A percentile compares a stretch with the other conserved stretches of the same genome.
Evolutionary conservation across 2,797 vertebrate species (phyloP).

Genomic region (Sparus aurata): DNA sequence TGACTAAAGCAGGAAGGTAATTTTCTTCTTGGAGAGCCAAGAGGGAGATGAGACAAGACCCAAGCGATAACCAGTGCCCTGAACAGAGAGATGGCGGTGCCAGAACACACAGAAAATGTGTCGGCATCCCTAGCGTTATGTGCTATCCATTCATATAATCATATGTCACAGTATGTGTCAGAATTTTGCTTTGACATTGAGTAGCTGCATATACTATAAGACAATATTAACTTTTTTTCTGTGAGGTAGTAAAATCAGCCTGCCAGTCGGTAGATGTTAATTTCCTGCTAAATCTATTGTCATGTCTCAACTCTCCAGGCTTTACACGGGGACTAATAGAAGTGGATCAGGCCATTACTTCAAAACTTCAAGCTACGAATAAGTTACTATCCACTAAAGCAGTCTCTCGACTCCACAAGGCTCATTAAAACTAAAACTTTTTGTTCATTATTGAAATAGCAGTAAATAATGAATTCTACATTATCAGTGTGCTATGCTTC

Average conservation of each 20-base stretch:
- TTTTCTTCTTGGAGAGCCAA: slow-evolving; percentile 32
- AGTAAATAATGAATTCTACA: slow-evolving; percentile 54
- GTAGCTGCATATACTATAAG: background rate
- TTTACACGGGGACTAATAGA: slow-evolving; percentile 40
- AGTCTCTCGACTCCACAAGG: slow-evolving; percentile 33
- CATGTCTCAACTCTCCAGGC: slow-evolving; percentile 4
- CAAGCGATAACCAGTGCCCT: slow-evolving; percentile 17
- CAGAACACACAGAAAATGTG: slow-evolving; percentile 15
- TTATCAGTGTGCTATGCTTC: slow-evolving; percentile 24
- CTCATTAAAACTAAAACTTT: slow-evolving; percentile 57
- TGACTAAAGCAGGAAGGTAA: slow-evolving; percentile 31
- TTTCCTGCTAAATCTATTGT: slow-evolving; percentile 7
- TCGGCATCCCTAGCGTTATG: background rate
- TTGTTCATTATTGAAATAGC: slow-evolving; percentile 53
- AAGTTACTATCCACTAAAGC: slow-evolving; percentile 44
- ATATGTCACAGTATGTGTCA: background rate
- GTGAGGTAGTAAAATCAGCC: background rate
- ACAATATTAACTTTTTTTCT: background rate
- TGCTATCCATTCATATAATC: background rate
- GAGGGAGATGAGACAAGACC: slow-evolving; percentile 9
- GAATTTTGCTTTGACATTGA: background rate
- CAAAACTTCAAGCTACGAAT: slow-evolving; percentile 28
- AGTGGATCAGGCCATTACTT: slow-evolving; percentile 18
- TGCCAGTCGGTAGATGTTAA: slow-evolving; percentile 8
- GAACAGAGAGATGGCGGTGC: background rate